These are phyloP conservation scores for Dendrolimus houi DNA, from an alignment of 2,888 invertebrate genomes.

Conservation along the genomic window DNA sequence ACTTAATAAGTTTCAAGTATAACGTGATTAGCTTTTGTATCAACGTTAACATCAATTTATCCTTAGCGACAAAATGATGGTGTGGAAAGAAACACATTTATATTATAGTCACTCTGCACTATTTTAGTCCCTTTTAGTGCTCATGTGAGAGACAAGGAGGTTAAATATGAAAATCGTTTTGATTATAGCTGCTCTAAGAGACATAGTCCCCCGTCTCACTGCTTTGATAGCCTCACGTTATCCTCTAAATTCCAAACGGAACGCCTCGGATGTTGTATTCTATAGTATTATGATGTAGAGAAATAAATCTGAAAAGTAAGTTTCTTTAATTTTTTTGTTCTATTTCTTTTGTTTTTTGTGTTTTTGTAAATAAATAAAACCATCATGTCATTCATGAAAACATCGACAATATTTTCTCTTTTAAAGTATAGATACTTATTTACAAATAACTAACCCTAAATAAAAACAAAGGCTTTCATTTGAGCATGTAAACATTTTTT, in stretches of 20 bases:
- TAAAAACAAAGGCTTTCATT: no score
- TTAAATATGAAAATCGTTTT: background rate
- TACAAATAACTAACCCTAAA: no score
- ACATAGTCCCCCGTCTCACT: background rate
- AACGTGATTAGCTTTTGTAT: background rate
- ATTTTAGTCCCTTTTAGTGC: background rate
- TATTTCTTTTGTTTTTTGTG: no score
- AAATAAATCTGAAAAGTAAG: background rate
- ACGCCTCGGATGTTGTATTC: background rate
- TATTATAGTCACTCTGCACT: background rate
- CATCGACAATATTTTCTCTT: no score
- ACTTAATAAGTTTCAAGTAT: background rate
- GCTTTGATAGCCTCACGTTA: background rate
- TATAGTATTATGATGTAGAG: background rate
- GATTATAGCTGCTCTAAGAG: background rate
- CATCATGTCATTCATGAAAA: no score
- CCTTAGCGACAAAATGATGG: background rate
- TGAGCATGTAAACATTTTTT: no score
- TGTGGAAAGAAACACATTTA: background rate
- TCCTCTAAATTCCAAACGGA: background rate
- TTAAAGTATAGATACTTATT: no score
- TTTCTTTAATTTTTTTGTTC: no score
- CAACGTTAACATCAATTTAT: background rate
- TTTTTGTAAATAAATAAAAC: no score
- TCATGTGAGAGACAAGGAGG: background rate